These are phyloP conservation scores for Acrobasis suavella DNA, from an alignment of 2,888 invertebrate species.

Conservation along the genomic window DNA sequence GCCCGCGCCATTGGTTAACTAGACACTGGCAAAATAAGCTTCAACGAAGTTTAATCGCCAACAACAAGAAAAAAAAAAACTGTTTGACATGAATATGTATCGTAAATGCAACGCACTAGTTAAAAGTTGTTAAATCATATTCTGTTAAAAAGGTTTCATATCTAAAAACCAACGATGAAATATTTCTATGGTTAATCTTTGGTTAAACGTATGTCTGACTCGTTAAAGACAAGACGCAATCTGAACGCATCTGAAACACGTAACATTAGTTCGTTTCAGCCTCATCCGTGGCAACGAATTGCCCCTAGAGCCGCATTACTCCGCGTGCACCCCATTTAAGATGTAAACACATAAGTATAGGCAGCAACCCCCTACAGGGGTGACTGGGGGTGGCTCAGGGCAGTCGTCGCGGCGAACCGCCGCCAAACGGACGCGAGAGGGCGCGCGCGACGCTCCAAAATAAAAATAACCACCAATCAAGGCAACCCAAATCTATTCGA, in stretches of 20 bases:
- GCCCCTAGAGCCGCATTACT: conserved; percentile 38
- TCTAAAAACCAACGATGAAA: no score
- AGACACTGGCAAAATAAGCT: no score
- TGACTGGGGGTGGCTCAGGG: conserved; percentile 40
- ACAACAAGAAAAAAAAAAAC: no score
- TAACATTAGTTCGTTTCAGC: conserved; percentile 21
- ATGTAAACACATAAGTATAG: conserved; percentile 79
- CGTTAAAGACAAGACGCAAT: conserved; percentile 34
- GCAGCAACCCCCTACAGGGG: conserved; percentile 43
- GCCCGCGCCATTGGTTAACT: no score
- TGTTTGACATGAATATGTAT: no score
- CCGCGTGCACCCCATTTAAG: conserved; percentile 74
- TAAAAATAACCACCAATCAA: conserved; percentile 36
- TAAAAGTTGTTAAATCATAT: no score
- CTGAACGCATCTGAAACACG: conserved; percentile 38
- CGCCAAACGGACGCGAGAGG: conserved; percentile 57
- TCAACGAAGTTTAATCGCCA: no score
- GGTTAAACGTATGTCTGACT: background rate
- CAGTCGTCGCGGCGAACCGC: conserved; percentile 70
- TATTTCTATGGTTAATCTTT: no score
- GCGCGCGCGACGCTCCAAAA: conserved; percentile 38
- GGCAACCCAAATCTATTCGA: conserved; percentile 24
- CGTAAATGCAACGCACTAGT: no score
- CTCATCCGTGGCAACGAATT: conserved; percentile 17
- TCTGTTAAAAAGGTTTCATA: background rate